These are phyloP conservation scores for Meandrina meandrites DNA, from an alignment of 92 coral and sea anemone species.

Conservation along the genomic window DNA sequence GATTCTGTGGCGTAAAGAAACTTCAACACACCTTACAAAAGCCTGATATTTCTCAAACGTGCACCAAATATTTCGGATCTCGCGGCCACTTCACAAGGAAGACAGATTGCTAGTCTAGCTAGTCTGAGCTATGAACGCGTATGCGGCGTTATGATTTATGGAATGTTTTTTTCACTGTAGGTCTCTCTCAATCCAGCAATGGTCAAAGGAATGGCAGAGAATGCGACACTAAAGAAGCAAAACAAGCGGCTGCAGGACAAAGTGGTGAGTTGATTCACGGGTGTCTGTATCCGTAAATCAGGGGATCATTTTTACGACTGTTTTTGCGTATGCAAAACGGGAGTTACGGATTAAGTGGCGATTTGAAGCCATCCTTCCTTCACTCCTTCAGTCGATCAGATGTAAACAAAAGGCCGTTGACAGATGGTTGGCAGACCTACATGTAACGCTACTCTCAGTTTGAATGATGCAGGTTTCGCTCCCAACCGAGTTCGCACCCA, in stretches of 20 bases:
- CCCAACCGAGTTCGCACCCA: too few relatives aligned
- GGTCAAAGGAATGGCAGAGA: constrained; percentile 61
- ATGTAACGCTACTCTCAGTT: too few relatives aligned
- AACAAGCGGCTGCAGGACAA: constrained; percentile 86
- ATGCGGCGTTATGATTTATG: not conserved
- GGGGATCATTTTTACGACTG: not conserved
- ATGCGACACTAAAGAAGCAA: constrained; percentile 80
- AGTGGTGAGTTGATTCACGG: constrained; percentile 58
- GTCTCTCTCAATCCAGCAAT: constrained; percentile 10
- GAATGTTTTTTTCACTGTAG: not conserved
- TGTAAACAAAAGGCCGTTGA: too few relatives aligned
- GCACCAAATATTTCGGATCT: not conserved
- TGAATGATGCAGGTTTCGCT: too few relatives aligned
- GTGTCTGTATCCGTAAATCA: not conserved
- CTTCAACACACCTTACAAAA: not conserved
- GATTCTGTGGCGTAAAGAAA: not conserved
- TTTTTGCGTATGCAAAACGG: too few relatives aligned
- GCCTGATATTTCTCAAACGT: not conserved
- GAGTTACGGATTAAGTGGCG: too few relatives aligned
- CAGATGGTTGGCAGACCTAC: too few relatives aligned
- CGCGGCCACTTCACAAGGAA: not conserved
- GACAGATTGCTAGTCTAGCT: not conserved
- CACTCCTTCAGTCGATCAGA: too few relatives aligned
- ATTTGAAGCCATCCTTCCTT: too few relatives aligned
- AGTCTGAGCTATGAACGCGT: not conserved